Conservation (phyloP, 1,140 invertebrate genomes). For the Rhopalosiphum padi region DNA sequence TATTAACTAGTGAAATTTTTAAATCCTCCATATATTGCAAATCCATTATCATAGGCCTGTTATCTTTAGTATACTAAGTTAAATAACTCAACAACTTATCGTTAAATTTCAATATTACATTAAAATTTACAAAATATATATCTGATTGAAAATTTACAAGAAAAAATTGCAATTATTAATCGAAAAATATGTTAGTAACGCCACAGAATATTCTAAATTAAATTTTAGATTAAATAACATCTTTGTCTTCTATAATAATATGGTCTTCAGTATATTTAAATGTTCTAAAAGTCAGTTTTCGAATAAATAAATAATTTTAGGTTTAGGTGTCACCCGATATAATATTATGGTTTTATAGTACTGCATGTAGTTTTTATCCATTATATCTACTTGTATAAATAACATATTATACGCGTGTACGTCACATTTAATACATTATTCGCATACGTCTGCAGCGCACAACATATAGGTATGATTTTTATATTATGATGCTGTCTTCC, state of each 20-base stretch:
- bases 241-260: background rate
- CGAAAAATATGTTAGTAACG: background rate
- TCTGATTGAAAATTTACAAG: background rate
- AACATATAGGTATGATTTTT: background rate
- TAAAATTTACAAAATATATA: no score
- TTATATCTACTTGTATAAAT: background rate
- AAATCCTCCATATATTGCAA: no score
- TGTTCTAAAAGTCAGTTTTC: background rate
- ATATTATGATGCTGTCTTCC: background rate
- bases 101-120: no score
- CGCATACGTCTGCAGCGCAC: background rate
- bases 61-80: no score
- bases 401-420: background rate
- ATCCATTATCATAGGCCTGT: no score
- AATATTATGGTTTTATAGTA: background rate
- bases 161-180: no score
- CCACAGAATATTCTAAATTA: background rate
- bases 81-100: no score
- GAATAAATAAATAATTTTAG: background rate
- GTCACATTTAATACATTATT: background rate
- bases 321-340: no score
- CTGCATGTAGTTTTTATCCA: background rate
- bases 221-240: background rate
- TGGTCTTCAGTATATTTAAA: background rate
- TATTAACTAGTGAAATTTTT: background rate